A percentile compares a stretch with the other conserved stretches of the same genome.
phyloP scores from a whole-genome alignment of 2,888 invertebrate genomes.

The Dromius quadrimaculatus region DNA sequence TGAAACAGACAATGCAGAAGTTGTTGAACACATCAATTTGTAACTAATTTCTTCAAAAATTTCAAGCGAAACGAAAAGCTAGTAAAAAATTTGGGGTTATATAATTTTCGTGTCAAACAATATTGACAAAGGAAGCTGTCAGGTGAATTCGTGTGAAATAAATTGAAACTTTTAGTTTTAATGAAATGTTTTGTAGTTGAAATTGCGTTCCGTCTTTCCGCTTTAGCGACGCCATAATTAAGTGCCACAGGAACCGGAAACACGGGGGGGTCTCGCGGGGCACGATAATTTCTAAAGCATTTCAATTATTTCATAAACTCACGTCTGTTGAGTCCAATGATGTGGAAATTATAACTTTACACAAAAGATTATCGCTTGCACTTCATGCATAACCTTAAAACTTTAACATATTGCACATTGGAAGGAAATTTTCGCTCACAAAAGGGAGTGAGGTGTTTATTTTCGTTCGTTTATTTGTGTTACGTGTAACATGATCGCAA shows the following conservation, averaged over 20 bases:
- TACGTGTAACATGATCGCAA: constrained; percentile 11
- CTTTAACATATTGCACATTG: too few species aligned
- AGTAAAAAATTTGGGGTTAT: too few species aligned
- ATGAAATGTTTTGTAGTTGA: constrained; percentile 44
- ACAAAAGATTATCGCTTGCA: too few species aligned
- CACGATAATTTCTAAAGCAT: constrained; percentile 23
- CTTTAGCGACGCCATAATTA: constrained; percentile 11
- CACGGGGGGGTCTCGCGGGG: constrained; percentile 15
- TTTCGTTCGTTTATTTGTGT: constrained; percentile 14
- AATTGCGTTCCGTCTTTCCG: constrained; percentile 32
- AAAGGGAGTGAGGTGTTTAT: constrained; percentile 2
- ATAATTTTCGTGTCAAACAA: constrained; percentile 4
- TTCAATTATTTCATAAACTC: constrained; percentile 38
- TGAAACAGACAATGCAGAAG: too few species aligned
- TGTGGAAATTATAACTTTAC: too few species aligned
- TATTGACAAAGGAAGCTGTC: constrained; percentile 29
- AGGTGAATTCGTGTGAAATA: constrained; percentile 34
- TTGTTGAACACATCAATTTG: too few species aligned
- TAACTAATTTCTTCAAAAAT: too few species aligned
- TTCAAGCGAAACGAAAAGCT: too few species aligned
- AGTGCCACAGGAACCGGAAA: constrained; percentile 24
- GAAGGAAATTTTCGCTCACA: too few species aligned
- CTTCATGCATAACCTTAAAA: too few species aligned
- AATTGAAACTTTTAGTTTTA: constrained; percentile 45
- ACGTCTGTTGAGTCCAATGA: constrained; percentile 4